These are phyloP conservation scores for Styela plicata DNA, from an alignment of 23 tunicate genomes.

Conservation along the genomic window DNA sequence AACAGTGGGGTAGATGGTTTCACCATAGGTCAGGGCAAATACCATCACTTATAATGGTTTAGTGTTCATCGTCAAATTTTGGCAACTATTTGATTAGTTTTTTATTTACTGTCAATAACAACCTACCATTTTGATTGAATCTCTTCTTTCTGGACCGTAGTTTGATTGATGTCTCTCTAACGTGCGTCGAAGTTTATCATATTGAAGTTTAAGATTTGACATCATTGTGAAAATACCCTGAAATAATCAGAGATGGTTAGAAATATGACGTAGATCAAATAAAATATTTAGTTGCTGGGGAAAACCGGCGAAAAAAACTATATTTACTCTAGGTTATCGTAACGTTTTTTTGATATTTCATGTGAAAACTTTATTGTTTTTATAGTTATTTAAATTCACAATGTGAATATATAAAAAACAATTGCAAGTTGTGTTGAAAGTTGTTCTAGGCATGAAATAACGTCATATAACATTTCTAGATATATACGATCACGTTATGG, in stretches of 20 bases:
- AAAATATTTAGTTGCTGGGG: too few species aligned
- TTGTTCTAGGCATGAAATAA: not conserved
- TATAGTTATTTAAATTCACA: too few species aligned
- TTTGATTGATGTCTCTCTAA: constrained; percentile 3
- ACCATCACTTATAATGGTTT: not conserved
- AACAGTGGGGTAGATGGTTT: not conserved
- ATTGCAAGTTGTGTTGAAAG: too few species aligned
- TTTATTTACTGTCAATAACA: not conserved
- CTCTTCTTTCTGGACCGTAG: not conserved
- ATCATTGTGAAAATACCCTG: not conserved
- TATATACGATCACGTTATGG: not conserved
- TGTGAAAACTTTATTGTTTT: too few species aligned
- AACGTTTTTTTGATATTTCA: too few species aligned
- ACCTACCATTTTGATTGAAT: not conserved
- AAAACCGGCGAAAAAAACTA: too few species aligned
- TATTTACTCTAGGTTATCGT: too few species aligned
- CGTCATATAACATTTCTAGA: not conserved
- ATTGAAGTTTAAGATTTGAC: constrained; percentile 19
- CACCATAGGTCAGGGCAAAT: not conserved
- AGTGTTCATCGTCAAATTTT: not conserved
- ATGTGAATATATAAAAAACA: too few species aligned
- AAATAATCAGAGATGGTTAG: too few species aligned
- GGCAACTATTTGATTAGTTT: not conserved
- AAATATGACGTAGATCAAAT: too few species aligned
- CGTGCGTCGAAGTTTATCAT: constrained; percentile 22